Conservation (phyloP, 2,888 invertebrate species). For the Sylvicola fuscatus region DNA sequence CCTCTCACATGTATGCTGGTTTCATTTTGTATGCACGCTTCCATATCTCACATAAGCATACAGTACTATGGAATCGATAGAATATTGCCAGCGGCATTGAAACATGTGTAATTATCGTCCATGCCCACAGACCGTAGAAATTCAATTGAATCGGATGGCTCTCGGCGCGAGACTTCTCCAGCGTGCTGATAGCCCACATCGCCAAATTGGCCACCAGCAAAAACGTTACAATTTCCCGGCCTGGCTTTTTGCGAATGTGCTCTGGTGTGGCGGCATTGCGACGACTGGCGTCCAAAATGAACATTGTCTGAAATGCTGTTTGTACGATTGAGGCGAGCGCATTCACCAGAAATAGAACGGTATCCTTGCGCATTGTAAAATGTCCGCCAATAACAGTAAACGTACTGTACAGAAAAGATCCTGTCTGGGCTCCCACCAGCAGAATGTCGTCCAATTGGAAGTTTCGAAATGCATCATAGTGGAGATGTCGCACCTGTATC, state of each 20-base stretch:
- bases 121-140: slow-evolving; percentile 85
- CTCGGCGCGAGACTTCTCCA: slow-evolving; percentile 78
- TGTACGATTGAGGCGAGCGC: slow-evolving; percentile 72
- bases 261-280: slow-evolving; percentile 62
- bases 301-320: slow-evolving; percentile 77
- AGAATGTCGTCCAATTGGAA: slow-evolving; percentile 78
- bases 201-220: slow-evolving; percentile 75
- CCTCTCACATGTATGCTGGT: slow-evolving; percentile 55
- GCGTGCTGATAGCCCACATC: slow-evolving; percentile 86
- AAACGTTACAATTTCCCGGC: slow-evolving; percentile 84
- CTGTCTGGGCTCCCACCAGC: slow-evolving; percentile 80
- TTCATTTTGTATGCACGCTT: slow-evolving; percentile 87
- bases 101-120: slow-evolving; percentile 89
- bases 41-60: slow-evolving; percentile 92
- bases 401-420: slow-evolving; percentile 83
- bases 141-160: slow-evolving; percentile 81
- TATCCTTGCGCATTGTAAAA: slow-evolving; percentile 63
- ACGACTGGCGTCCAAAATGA: slow-evolving; percentile 76
- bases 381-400: slow-evolving; percentile 88
- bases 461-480: slow-evolving; percentile 64
- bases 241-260: slow-evolving; percentile 72
- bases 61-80: slow-evolving; percentile 87
- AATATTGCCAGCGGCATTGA: slow-evolving; percentile 86
- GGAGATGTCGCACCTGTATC: slow-evolving; percentile 65
- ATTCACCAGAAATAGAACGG: slow-evolving; percentile 61